Evolutionary conservation across 2,797 vertebrate genomes (phyloP), one percentile per base, ranked within the genome.

Genomic region (Siniperca undulata): DNA sequence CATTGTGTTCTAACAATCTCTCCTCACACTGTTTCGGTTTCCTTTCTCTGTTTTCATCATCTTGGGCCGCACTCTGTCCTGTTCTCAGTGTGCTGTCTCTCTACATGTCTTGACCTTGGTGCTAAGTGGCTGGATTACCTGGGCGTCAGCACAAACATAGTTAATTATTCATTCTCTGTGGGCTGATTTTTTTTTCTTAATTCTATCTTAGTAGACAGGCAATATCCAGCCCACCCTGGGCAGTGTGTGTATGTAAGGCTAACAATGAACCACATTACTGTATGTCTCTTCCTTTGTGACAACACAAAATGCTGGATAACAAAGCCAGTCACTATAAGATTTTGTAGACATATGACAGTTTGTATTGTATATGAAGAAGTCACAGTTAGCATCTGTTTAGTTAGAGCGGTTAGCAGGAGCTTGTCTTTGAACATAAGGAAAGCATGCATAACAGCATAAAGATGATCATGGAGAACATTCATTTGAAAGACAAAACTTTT

Each of bases 121-220:
- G 84, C 46, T 74, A 71, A 86, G 80, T 62, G 78, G 44, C 68
- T 78, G 55, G 70, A 24, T 78, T 24, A 70, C 44, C 59, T 48
- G 55, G 76, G 74, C 80, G 86, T 91, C 81, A 86, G 92, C 91
- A 91, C 81, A 92, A 60, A 85, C 77, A 69, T 81, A 2, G 82
- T 95, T 88, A 94, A 95, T 94, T 89, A 91, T 95, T 95, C 80
- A 95, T 93, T 69, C 67, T 85, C 56, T 68, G 66, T 71, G 60
- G 82, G 65, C 55, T 70, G 81, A 77, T 36, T 82, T 75, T 65
- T 74, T 77, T 70, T 40, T 11, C 62, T 69, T 24, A 24, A 70
- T 60, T 84, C 78, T 64, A 77, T 83, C 58, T 76, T 64, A 56
- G 80, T 22, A 50, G 59, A 78, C 12, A 82, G 48, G 11, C 38